Conservation (phyloP, 2,888 invertebrate genomes). For the Cinara cedri region DNA sequence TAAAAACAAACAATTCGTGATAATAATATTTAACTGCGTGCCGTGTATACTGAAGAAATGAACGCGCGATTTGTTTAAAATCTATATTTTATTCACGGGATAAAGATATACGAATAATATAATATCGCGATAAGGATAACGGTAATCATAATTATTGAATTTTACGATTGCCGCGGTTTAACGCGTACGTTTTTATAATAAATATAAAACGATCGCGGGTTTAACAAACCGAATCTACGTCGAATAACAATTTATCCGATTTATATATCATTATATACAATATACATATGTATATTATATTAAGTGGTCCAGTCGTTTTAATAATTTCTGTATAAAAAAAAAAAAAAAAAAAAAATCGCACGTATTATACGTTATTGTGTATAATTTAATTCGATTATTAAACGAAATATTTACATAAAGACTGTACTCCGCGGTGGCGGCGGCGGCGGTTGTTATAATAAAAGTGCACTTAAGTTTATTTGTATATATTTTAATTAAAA, state of each 20-base stretch:
- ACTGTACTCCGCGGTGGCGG: background rate
- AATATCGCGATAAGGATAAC: too few relatives aligned
- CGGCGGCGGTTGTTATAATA: background rate
- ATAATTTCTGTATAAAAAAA: too few relatives aligned
- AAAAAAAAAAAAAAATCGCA: conserved; percentile 7
- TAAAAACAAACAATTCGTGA: too few relatives aligned
- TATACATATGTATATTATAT: background rate
- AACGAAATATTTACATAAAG: conserved; percentile 24
- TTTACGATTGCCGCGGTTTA: background rate
- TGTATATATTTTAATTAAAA: conserved; percentile 48
- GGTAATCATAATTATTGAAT: too few relatives aligned
- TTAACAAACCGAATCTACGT: conserved; percentile 2
- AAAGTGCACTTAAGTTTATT: conserved; percentile 38
- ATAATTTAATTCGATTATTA: conserved; percentile 31
- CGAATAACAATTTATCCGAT: background rate
- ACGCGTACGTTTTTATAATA: background rate
- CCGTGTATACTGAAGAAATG: too few relatives aligned
- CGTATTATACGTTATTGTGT: too few relatives aligned
- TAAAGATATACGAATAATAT: too few relatives aligned
- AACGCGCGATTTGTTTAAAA: too few relatives aligned
- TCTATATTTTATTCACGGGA: too few relatives aligned
- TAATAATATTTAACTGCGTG: too few relatives aligned
- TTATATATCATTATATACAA: too few relatives aligned
- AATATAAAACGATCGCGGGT: background rate
- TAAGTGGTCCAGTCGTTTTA: background rate